These are phyloP conservation scores for Apolygus lucorum DNA, from an alignment of 1,140 invertebrate genomes.

Conservation along the genomic window DNA sequence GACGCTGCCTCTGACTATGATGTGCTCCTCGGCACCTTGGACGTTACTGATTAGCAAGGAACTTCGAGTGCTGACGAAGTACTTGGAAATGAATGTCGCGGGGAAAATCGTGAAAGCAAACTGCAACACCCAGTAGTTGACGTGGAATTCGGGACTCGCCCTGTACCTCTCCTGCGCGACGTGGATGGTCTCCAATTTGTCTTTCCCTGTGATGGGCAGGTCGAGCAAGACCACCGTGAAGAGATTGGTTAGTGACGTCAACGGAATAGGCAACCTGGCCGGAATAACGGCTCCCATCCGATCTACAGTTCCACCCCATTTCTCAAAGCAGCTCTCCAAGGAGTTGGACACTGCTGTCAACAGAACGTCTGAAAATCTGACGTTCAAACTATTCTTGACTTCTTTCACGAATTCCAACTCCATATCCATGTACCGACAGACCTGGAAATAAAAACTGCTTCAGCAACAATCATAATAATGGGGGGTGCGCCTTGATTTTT, in stretches of 20 bases:
- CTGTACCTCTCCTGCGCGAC: neutral
- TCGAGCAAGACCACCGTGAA: neutral
- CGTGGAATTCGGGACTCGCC: neutral
- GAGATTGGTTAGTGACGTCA: neutral
- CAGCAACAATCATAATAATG: too few species aligned
- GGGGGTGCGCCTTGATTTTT: too few species aligned
- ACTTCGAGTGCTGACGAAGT: neutral
- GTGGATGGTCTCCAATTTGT: neutral
- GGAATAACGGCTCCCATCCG: neutral
- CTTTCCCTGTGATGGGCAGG: neutral
- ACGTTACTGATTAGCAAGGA: neutral
- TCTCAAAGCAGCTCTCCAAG: constrained; percentile 4
- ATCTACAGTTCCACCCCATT: neutral
- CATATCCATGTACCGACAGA: neutral
- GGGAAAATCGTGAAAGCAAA: neutral
- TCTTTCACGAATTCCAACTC: neutral
- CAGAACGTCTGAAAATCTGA: neutral
- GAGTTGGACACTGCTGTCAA: constrained; percentile 1
- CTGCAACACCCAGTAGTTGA: neutral
- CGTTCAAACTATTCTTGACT: neutral
- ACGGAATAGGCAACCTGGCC: neutral
- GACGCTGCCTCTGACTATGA: neutral
- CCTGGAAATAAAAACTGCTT: too few species aligned
- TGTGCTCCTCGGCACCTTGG: neutral
- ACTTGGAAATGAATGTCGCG: neutral